A percentile compares a stretch with the other conserved stretches of the same genome.
Conservation (phyloP, 2,888 invertebrate species). For the Eumacrocentrus americanus region DNA sequence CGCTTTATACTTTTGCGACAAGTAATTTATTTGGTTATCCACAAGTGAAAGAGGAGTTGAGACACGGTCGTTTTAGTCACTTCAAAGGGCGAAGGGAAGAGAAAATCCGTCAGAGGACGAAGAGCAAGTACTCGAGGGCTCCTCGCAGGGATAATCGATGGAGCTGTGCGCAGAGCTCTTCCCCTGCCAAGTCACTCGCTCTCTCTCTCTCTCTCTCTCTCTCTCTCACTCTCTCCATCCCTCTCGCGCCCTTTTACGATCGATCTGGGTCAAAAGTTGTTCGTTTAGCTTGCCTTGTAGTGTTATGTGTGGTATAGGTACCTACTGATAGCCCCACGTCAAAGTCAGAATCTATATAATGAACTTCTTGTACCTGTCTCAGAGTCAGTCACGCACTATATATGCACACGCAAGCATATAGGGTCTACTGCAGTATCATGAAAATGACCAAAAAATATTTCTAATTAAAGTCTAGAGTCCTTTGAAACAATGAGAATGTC, state of each 20-base stretch:
- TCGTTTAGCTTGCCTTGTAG: constrained; percentile 22
- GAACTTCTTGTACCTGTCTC: neutral
- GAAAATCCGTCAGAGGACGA: constrained; percentile 15
- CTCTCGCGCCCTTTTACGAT: constrained; percentile 24
- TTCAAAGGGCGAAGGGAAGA: neutral
- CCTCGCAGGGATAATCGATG: constrained; percentile 47
- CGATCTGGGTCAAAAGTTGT: constrained; percentile 35
- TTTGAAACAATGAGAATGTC: neutral
- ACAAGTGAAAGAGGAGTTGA: constrained; percentile 32
- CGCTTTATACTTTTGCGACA: constrained; percentile 44
- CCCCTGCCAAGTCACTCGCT: neutral
- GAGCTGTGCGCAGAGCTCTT: constrained; percentile 35
- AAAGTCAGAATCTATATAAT: neutral
- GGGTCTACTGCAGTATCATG: too few species aligned
- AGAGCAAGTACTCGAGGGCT: constrained; percentile 32
- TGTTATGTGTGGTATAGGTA: neutral
- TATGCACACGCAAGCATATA: too few species aligned
- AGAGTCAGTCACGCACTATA: neutral
- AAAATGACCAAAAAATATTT: too few species aligned
- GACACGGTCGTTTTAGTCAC: neutral
- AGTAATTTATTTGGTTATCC: constrained; percentile 48
- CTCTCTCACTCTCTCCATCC: constrained; percentile 22
- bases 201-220: constrained; percentile 27
- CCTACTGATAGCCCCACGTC: neutral
- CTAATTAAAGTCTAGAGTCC: neutral